phyloP scores from a whole-genome alignment of 2,797 vertebrate genomes.

The Psittacula echo region DNA sequence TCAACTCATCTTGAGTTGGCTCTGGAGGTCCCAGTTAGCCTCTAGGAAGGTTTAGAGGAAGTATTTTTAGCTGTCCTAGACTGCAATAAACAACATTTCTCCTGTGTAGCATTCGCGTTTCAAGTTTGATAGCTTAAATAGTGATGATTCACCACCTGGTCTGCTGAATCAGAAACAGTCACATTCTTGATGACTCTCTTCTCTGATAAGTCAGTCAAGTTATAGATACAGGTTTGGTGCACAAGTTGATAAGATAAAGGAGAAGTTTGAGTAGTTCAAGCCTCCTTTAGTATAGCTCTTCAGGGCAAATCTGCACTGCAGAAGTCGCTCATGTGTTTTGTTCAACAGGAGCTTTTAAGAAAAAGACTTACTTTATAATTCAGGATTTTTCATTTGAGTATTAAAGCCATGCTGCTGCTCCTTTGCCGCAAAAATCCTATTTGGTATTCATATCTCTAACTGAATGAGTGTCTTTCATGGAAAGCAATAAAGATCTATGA shows the following conservation, averaged over 20 bases:
- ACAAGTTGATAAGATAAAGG: neutral
- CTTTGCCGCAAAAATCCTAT: neutral
- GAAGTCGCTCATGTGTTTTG: fast-evolving
- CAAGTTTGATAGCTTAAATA: neutral
- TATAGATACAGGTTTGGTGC: neutral
- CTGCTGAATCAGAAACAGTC: neutral
- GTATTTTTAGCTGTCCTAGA: neutral
- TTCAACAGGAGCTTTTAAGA: neutral
- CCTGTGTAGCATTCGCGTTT: neutral
- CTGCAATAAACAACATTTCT: neutral
- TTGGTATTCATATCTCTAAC: neutral
- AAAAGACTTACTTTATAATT: neutral
- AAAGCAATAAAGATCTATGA: neutral
- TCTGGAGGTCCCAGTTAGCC: neutral
- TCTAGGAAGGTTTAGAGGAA: neutral
- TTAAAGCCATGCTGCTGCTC: neutral
- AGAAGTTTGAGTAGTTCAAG: neutral
- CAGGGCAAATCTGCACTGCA: neutral
- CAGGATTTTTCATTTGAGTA: neutral
- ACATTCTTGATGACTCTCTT: neutral
- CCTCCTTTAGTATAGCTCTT: neutral
- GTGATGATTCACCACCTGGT: neutral
- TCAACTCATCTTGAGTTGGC: neutral
- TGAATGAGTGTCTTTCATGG: neutral
- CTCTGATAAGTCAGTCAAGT: neutral